Percentiles rank a stretch among this genome's conserved stretches.
Evolutionary conservation across 2,888 invertebrate genomes (phyloP).

Genomic region (Taphrorychus bicolor): DNA sequence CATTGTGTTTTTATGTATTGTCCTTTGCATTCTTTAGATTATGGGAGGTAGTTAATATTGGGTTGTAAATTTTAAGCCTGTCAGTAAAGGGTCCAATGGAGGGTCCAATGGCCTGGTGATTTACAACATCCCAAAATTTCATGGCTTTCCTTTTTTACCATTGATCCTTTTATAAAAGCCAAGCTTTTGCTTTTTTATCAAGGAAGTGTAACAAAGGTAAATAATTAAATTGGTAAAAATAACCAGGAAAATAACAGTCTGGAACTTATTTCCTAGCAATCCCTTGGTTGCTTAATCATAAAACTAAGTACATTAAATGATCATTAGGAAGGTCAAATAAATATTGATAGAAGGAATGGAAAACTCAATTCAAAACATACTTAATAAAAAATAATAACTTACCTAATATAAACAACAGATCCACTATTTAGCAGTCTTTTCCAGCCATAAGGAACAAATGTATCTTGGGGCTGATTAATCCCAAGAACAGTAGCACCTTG

Average conservation of each 20-base stretch:
- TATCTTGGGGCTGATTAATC: slow-evolving; percentile 43
- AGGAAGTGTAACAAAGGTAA: no score
- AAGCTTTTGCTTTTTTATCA: not conserved
- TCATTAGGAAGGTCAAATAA: no score
- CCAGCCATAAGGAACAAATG: slow-evolving; percentile 78
- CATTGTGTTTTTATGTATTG: not conserved
- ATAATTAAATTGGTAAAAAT: no score
- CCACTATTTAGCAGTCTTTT: slow-evolving; percentile 75
- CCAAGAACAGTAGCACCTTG: slow-evolving; percentile 28
- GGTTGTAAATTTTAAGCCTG: slow-evolving; percentile 6
- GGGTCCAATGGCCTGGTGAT: not conserved
- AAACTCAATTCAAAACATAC: no score
- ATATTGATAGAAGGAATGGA: not conserved
- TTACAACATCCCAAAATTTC: slow-evolving; percentile 1
- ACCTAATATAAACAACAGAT: slow-evolving; percentile 81
- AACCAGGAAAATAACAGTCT: no score
- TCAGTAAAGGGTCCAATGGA: not conserved
- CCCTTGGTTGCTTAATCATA: no score
- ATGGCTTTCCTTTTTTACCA: not conserved
- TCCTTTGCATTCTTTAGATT: not conserved
- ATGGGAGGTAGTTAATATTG: not conserved
- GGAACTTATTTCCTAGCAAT: no score
- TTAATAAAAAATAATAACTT: slow-evolving; percentile 51
- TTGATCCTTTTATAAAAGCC: not conserved
- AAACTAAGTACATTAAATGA: no score